Percentiles rank a stretch among this genome's conserved stretches.
These are phyloP conservation scores for Xestoiulus laeticollis DNA, from an alignment of 2,888 invertebrate species.

Conservation along the genomic window DNA sequence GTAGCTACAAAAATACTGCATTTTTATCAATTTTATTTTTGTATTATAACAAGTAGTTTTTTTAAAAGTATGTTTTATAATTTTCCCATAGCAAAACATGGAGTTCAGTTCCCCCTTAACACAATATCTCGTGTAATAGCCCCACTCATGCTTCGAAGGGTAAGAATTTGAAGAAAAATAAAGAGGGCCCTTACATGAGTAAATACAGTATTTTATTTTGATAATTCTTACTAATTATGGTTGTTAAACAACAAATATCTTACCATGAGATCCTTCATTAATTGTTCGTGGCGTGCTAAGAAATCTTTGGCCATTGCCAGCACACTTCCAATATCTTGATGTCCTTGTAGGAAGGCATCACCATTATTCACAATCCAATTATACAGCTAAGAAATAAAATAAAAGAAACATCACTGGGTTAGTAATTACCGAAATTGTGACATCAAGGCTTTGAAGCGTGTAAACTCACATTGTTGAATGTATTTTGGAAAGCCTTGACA, in stretches of 20 bases:
- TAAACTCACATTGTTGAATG: constrained; percentile 71
- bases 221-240: no score
- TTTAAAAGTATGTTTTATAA: no score
- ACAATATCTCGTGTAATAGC: no score
- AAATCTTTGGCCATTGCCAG: constrained; percentile 76
- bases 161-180: no score
- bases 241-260: constrained; percentile 57
- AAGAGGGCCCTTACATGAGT: no score
- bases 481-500: constrained; percentile 74
- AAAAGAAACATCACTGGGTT: not conserved
- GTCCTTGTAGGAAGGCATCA: constrained; percentile 76
- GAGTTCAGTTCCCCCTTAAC: no score
- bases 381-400: constrained; percentile 66
- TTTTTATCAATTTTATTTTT: no score
- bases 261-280: constrained; percentile 78
- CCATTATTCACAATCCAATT: constrained; percentile 79
- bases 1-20: no score
- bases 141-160: no score
- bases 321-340: constrained; percentile 78
- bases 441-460: not conserved
- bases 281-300: constrained; percentile 75
- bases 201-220: constrained; percentile 31
- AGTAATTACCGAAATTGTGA: not conserved
- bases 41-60: no score
- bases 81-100: no score